Base-by-base conservation (phyloP, 2,113 vertebrate species). In the Prunella himalayana region DNA sequence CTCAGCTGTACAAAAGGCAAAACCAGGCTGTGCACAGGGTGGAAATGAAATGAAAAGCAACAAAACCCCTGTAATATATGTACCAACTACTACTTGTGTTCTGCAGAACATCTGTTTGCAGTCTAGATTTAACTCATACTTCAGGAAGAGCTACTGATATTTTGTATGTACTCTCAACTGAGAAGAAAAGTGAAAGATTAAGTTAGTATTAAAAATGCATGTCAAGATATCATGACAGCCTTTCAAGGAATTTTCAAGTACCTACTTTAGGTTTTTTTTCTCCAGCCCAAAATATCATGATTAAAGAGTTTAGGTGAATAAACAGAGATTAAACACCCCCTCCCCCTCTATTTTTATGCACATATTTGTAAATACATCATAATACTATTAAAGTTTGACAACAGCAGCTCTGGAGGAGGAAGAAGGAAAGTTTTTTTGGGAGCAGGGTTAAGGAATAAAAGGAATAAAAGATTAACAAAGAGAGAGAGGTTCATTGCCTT, bases 281-380 rank as follows among this genome's bases (percentile, higher is more conserved):
- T 66, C 78, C 42, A 81, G 5, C 9, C 9, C 15, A 70, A 66
- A 45, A 64, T 35, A 15, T 78, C 42, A 63, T 68, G 42, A 56
- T 45, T 44, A 8, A 9, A 44, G 22, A 64, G 15, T 50, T 77
- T 13, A 39, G 1, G 1, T 61, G 13, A 45, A 20, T 15, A 86
- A 86, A 68, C 16, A 49, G 10, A 64, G 12, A 45, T 50, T 82
- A 75, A 37, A 42, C 12, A 33, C 44, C 5, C 10, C 22, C 11
- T 6, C 42, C 13, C 13, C 13, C 5, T 2, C 12, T 1, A 49
- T 6, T 68, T 49, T 54, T 72, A 80, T 0, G 1, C 11, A 71
- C 4, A 44, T 20, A 18, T 22, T 18, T 68, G 75, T 76, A 21
- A 90, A 11, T 19, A 42, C 3, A 15, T 23, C 51, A 64, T 15